Evolutionary conservation across 2,797 vertebrate genomes (phyloP).

Genomic region (Crypturellus tataupa): DNA sequence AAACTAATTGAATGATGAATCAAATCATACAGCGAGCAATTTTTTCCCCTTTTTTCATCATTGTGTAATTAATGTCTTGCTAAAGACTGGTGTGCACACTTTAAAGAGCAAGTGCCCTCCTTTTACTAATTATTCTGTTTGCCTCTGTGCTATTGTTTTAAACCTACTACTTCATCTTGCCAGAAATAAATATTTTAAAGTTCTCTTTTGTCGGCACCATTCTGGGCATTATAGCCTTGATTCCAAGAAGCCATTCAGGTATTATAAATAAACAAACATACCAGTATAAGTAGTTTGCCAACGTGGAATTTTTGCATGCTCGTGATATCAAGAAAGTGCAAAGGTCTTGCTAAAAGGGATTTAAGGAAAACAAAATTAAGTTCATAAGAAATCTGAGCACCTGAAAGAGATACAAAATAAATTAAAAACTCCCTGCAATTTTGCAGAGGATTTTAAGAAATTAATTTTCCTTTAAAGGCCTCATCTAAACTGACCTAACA

Average conservation of each 20-base stretch:
- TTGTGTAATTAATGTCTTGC: background rate
- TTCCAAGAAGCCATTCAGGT: background rate
- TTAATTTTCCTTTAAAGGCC: background rate
- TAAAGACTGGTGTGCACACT: background rate
- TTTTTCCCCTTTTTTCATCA: background rate
- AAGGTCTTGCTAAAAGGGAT: constrained; percentile 89
- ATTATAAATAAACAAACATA: constrained; percentile 77
- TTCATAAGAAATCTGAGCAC: background rate
- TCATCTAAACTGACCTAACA: background rate
- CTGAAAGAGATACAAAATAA: background rate
- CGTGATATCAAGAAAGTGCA: constrained; percentile 98
- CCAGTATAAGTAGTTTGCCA: constrained; percentile 99
- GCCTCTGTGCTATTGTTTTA: background rate
- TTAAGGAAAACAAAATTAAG: constrained; percentile 3
- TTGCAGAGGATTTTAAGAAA: background rate
- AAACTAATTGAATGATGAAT: background rate
- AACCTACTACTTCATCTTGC: background rate
- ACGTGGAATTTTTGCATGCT: constrained; percentile 96
- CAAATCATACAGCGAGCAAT: background rate
- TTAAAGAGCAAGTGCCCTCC: rapidly evolving
- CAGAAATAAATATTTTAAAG: background rate
- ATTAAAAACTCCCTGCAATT: background rate
- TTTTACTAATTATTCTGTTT: background rate
- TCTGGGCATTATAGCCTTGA: background rate
- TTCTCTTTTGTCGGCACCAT: background rate